Base-by-base conservation (phyloP, 2,888 invertebrate genomes). In the Lasioglossum lativentre region DNA sequence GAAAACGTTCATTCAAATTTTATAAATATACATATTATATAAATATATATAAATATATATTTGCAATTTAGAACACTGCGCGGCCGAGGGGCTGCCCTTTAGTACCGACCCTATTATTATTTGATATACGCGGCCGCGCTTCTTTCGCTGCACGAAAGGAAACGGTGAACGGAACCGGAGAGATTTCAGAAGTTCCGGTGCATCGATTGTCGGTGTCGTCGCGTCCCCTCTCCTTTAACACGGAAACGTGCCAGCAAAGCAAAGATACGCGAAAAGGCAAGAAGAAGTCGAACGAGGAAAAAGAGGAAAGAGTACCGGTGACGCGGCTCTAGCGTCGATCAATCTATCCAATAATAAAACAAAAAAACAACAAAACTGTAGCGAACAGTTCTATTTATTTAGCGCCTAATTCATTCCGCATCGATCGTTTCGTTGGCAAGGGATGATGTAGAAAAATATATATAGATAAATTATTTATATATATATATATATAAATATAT, bases 21-120 rank as follows among this genome's bases (percentile, higher is more conserved):
- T 92, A 92, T 92, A 91, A 88, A 92, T 91, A 90, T 87, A 88
- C 80, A 91, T 89, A 90, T 86, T 88, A 91, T 86, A 91, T 90
- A 90, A 90, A 91, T 87, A 79, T 72, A 75, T 79, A 84, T 80
- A 88, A 87, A 87, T 89, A 91, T 91, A 91, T 92, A 90, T 91
- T 90, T 91, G 88, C 92, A 92, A 91, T 90, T 90, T 90, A 89
- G 89, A 88, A 90, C 83, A 87, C 75, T 56, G 80, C 63, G 78
- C 75, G 78, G 82, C 83, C 86, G 80, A 40, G 45, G 30, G 78
- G 83, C 88, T 82, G 85, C 63, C 63, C 68, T 78, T 74, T 72
- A 63, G 75, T 76, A 80, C 78, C 74, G 88, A 86, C 84, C 83
- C 34, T 83, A 82, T 86, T 82, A 75, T 75, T 52, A 82, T 78